phyloP scores from a whole-genome alignment of 2,888 invertebrate species.

The Eulithis prunata region DNA sequence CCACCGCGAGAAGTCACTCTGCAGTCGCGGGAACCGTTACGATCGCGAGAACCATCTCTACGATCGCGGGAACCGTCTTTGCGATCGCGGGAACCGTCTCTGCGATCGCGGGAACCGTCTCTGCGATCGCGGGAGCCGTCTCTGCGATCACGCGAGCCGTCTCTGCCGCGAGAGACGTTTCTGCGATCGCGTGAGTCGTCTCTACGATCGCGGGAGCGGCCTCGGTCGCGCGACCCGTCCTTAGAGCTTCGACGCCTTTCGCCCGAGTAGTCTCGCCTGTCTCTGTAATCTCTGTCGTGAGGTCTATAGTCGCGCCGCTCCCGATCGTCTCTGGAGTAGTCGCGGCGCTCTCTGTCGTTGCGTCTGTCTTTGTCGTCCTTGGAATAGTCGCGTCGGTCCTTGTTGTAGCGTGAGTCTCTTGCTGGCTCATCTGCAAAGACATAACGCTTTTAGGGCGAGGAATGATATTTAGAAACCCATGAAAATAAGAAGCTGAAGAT shows the following conservation, averaged over 20 bases:
- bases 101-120: constrained; percentile 34
- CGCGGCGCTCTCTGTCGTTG: constrained; percentile 54
- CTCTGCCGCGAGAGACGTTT: constrained; percentile 45
- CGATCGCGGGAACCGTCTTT: constrained; percentile 44
- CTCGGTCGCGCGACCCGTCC: constrained; percentile 30
- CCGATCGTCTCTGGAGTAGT: constrained; percentile 49
- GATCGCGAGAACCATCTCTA: constrained; percentile 44
- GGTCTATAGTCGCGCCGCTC: constrained; percentile 45
- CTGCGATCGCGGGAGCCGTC: constrained; percentile 40
- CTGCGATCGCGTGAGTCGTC: constrained; percentile 44
- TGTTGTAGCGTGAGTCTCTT: constrained; percentile 72
- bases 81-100: constrained; percentile 37
- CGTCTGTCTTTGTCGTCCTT: constrained; percentile 61
- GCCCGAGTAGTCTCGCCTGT: constrained; percentile 44
- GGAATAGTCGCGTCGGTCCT: constrained; percentile 69
- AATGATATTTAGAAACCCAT: neutral
- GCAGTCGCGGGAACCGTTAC: constrained; percentile 43
- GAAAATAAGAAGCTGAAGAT: neutral
- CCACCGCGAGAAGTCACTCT: constrained; percentile 25
- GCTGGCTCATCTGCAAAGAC: constrained; percentile 63
- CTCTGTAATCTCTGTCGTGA: constrained; percentile 43
- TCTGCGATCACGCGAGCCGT: constrained; percentile 46
- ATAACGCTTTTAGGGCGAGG: neutral
- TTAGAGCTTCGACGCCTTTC: constrained; percentile 72
- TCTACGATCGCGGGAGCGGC: neutral